phyloP scores from a whole-genome alignment of 1,140 invertebrate genomes.

The Papilio dardanus region DNA sequence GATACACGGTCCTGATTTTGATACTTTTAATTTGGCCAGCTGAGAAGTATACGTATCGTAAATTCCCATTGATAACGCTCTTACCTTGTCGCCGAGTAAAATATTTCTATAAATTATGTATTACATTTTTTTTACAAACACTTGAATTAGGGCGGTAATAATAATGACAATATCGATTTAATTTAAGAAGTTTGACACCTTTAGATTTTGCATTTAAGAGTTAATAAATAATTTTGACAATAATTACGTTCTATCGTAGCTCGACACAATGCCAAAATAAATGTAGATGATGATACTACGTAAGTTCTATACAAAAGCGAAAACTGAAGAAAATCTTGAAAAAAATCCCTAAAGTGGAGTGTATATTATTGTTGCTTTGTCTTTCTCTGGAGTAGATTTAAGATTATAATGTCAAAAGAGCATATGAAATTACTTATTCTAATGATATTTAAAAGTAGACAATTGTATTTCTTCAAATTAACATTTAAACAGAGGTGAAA shows the following conservation, averaged over 20 bases:
- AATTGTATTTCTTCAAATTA: conserved; percentile 5
- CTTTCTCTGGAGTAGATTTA: too few relatives aligned
- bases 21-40: conserved; percentile 39
- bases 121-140: conserved; percentile 28
- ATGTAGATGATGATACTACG: too few relatives aligned
- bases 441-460: background rate
- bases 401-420: too few relatives aligned
- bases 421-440: too few relatives aligned
- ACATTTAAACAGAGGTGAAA: conserved; percentile 18
- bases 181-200: conserved; percentile 11
- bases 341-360: too few relatives aligned
- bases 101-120: conserved; percentile 31
- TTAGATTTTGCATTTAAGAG: background rate
- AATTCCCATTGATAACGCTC: conserved; percentile 37
- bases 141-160: background rate
- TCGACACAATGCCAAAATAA: too few relatives aligned
- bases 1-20: conserved; percentile 34
- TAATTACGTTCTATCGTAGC: background rate
- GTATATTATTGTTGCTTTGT: too few relatives aligned
- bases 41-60: conserved; percentile 30
- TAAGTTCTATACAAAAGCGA: too few relatives aligned
- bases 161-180: conserved; percentile 33
- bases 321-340: too few relatives aligned
- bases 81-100: conserved; percentile 10
- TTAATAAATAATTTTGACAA: background rate